phyloP scores from a whole-genome alignment of 2,113 vertebrate genomes.

The Pelecanus crispus region DNA sequence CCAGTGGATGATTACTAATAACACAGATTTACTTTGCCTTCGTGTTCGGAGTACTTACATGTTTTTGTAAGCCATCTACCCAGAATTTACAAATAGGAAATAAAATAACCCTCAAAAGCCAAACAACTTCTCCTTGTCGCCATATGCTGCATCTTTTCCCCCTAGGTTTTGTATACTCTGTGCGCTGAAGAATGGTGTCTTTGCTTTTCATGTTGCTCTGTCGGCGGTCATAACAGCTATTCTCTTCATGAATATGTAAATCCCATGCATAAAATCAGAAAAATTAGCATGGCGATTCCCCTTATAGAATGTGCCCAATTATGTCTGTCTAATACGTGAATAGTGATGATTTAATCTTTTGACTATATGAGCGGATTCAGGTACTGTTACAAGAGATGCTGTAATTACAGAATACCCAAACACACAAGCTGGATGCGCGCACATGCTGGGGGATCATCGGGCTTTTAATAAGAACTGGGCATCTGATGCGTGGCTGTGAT shows the following conservation, averaged over 20 bases:
- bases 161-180: slow-evolving; percentile 43
- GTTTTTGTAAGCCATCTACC: slow-evolving; percentile 29
- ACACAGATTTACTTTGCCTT: slow-evolving; percentile 9
- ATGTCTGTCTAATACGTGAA: slow-evolving; percentile 42
- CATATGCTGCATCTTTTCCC: slow-evolving; percentile 48
- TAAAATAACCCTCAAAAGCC: slow-evolving; percentile 44
- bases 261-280: slow-evolving; percentile 67
- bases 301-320: slow-evolving; percentile 32
- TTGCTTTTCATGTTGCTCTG: slow-evolving; percentile 67
- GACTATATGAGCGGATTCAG: slow-evolving; percentile 6
- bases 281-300: slow-evolving; percentile 66
- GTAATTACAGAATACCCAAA: slow-evolving; percentile 45
- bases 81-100: slow-evolving; percentile 51
- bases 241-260: slow-evolving; percentile 81
- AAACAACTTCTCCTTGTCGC: slow-evolving; percentile 43
- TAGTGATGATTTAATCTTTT: slow-evolving; percentile 63
- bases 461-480: slow-evolving; percentile 34
- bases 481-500: slow-evolving; percentile 31
- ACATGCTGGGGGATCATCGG: slow-evolving; percentile 8
- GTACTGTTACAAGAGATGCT: slow-evolving; percentile 31
- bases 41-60: slow-evolving; percentile 15
- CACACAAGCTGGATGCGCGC: not conserved
- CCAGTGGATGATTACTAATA: not conserved
- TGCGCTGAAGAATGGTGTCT: slow-evolving; percentile 47
- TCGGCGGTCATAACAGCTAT: slow-evolving; percentile 69